A percentile compares a stretch with the other conserved stretches of the same genome.
Conservation (phyloP, 2,888 invertebrate species). For the Athalia cordata region DNA sequence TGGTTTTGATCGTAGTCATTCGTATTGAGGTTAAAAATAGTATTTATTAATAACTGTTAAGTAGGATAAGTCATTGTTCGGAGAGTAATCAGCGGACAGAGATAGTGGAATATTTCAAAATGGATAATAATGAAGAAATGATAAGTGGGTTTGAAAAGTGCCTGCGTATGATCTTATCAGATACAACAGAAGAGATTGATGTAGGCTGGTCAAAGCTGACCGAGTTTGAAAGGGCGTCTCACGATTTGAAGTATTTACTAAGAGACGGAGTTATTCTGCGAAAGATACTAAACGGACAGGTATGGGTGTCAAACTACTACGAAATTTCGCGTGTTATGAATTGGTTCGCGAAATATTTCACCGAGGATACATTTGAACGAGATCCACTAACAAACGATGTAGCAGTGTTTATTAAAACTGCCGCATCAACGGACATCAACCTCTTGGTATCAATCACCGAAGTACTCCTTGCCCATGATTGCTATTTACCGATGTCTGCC, state of each 20-base stretch:
- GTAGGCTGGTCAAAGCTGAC: slow-evolving; percentile 42
- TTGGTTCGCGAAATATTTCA: slow-evolving; percentile 63
- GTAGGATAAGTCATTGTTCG: not conserved
- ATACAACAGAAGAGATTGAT: slow-evolving; percentile 32
- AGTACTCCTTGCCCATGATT: slow-evolving; percentile 52
- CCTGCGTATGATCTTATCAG: slow-evolving; percentile 43
- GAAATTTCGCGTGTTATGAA: slow-evolving; percentile 61
- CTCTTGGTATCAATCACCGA: slow-evolving; percentile 57
- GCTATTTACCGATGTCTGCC: slow-evolving; percentile 54
- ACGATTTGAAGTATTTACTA: slow-evolving; percentile 1
- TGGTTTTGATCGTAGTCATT: slow-evolving; percentile 40
- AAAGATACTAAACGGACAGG: slow-evolving; percentile 27
- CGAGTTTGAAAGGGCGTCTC: slow-evolving; percentile 25
- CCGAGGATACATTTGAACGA: slow-evolving; percentile 52
- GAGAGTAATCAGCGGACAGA: not conserved
- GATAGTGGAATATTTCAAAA: not conserved
- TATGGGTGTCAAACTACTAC: slow-evolving; percentile 54
- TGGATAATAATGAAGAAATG: slow-evolving; percentile 42
- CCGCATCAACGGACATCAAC: slow-evolving; percentile 55
- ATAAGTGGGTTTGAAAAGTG: slow-evolving; percentile 36
- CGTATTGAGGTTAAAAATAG: slow-evolving; percentile 38
- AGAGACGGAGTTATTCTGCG: slow-evolving; percentile 25
- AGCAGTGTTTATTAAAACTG: slow-evolving; percentile 57
- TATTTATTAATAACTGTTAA: slow-evolving; percentile 27
- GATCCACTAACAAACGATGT: slow-evolving; percentile 58